Base-by-base conservation (phyloP, 2,113 vertebrate species). In the Coregonus clupeaformis region DNA sequence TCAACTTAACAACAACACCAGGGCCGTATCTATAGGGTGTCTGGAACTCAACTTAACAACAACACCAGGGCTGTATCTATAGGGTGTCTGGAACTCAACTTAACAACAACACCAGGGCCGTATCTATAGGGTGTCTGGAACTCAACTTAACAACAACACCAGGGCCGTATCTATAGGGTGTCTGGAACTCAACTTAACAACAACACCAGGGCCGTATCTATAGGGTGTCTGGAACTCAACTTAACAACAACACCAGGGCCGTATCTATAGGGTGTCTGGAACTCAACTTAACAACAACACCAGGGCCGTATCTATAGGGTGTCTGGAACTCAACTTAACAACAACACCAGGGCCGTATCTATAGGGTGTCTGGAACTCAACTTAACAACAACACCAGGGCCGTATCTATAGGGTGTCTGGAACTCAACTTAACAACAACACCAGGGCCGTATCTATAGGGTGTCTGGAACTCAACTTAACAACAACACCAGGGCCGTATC, bases 381-480 rank as follows among this genome's bases (percentile, higher is more conserved):
- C n/a, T 63, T 64, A 79, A 76, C 68, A 69, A 68, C 63, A 72
- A 66, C 52, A 60, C 16, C 5, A 72, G 11, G 73, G 52, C 68
- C n/a, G 30, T 73, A 42, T 68, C 18, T 68, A 32, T 68, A 32
- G 66, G 65, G 75, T 66, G 77, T 49, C n/a, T 71, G 32, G 45
- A 68, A 52, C 49, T 13, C 49, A 13, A 0, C 49, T 13, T 5
- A 13, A 0, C 32, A 32, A 32, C 0, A 36, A 36, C 6, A 36
- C 32, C 6, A 7, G 6, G 32, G 0, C 6, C 6, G 6, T 36
- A 7, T 36, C 32, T 36, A 36, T 36, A 7, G 32, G 32, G 32
- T 36, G 32, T 36, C 6, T 36, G 32, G 32, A 36, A 36, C 32
- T 36, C 32, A 36, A 29, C 29, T 62, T 67, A 79, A 74, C 68